These are phyloP conservation scores for Hetaerina americana DNA, from an alignment of 1,140 invertebrate species.

Conservation along the genomic window DNA sequence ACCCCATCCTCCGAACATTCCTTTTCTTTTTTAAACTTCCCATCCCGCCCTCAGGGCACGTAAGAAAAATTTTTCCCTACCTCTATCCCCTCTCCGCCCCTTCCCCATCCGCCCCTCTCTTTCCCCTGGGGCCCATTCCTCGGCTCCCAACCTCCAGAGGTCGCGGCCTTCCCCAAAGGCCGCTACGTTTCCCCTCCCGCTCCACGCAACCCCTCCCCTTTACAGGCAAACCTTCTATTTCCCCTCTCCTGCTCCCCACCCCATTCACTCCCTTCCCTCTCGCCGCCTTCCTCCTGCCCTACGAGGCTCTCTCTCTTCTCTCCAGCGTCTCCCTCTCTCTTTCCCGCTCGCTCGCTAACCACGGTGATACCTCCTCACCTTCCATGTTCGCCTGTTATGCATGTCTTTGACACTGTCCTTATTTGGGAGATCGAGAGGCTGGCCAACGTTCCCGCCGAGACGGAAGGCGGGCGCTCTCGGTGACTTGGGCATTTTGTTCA, in stretches of 20 bases:
- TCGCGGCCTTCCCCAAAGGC: not conserved
- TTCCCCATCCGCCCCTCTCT: not conserved
- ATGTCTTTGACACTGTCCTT: not conserved
- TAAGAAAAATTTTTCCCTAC: not conserved
- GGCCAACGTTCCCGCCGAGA: too few relatives aligned
- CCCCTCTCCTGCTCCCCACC: not conserved
- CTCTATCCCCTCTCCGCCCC: not conserved
- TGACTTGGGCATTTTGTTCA: too few relatives aligned
- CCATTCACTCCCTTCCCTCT: too few relatives aligned
- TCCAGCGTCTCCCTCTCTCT: not conserved
- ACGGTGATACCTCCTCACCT: not conserved
- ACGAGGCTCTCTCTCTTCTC: not conserved
- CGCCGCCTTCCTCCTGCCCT: too few relatives aligned
- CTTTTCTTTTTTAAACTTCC: too few relatives aligned
- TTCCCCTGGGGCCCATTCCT: not conserved
- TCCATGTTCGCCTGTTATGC: not conserved
- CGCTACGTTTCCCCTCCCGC: not conserved
- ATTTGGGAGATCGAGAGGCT: not conserved
- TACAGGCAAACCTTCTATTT: too few relatives aligned
- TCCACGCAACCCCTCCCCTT: not conserved
- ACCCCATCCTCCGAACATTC: too few relatives aligned
- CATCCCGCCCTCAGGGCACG: too few relatives aligned
- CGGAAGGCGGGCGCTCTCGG: too few relatives aligned
- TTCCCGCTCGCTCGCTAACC: not conserved
- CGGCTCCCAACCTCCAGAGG: not conserved